Percentiles rank a stretch among this genome's conserved stretches.
These are phyloP conservation scores for Pipistrellus pygmaeus DNA, from an alignment of 2,797 vertebrate genomes.

Conservation along the genomic window DNA sequence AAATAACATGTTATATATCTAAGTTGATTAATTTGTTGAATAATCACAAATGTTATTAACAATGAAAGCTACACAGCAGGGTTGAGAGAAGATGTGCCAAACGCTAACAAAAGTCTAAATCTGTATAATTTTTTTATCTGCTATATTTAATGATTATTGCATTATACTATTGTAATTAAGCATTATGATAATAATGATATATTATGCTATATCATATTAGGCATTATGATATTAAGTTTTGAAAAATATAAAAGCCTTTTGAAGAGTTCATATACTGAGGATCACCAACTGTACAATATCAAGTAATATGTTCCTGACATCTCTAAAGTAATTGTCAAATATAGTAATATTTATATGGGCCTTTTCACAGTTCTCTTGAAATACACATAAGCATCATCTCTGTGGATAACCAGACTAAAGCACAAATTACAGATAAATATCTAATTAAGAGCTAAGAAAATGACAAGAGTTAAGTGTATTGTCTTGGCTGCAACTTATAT, in stretches of 20 bases:
- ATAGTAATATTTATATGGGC: not conserved
- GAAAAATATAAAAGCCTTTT: not conserved
- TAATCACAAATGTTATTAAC: conserved; percentile 14
- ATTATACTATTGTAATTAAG: not conserved
- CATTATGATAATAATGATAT: not conserved
- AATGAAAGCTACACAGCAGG: not conserved
- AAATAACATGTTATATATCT: not conserved
- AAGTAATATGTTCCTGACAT: not conserved
- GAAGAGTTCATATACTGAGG: not conserved
- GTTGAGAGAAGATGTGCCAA: not conserved
- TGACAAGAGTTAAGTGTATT: not conserved
- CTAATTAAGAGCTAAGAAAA: conserved; percentile 3
- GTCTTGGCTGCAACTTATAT: conserved; percentile 17
- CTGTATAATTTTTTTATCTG: not conserved
- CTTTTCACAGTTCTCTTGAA: conserved; percentile 16
- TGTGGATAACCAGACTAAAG: conserved; percentile 1
- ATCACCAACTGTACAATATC: not conserved
- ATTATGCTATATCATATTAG: not conserved
- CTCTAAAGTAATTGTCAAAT: not conserved
- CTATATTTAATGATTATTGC: not conserved
- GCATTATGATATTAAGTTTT: not conserved
- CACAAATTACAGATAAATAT: conserved; percentile 5
- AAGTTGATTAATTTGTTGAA: not conserved
- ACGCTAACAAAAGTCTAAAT: not conserved
- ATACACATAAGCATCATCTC: not conserved